These are phyloP conservation scores for Rattus norvegicus DNA, from an alignment of 2,113 vertebrate species.

Conservation along the genomic window DNA sequence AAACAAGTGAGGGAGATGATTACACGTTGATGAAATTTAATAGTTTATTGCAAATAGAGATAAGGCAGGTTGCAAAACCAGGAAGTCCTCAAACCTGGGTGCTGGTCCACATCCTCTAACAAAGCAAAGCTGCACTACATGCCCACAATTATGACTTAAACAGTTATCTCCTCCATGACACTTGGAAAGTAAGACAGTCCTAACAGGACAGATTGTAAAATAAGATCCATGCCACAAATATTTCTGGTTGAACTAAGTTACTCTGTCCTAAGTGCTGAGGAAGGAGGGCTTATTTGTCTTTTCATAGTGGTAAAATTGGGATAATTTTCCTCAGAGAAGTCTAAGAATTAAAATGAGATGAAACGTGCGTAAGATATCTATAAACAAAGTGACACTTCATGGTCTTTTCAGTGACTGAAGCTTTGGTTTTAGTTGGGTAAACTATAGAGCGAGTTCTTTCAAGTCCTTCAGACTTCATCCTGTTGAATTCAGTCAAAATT, in stretches of 20 bases:
- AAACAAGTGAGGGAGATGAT: not conserved
- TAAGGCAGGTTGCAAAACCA: not conserved
- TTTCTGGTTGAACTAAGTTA: not conserved
- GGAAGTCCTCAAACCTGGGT: not conserved
- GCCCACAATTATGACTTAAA: not conserved
- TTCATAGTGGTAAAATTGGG: not conserved
- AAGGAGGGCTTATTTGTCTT: not conserved
- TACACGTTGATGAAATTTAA: not conserved
- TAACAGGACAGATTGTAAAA: not conserved
- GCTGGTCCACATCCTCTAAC: not conserved
- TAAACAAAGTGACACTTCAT: not conserved
- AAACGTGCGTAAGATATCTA: not conserved
- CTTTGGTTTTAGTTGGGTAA: not conserved
- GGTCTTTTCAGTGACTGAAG: not conserved
- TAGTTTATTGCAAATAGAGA: not conserved
- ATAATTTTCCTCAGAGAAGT: constrained; percentile 20
- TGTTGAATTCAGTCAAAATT: not conserved
- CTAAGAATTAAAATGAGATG: not conserved
- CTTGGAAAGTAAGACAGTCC: not conserved
- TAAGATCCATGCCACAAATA: not conserved
- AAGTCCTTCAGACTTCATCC: not conserved
- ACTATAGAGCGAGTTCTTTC: not conserved
- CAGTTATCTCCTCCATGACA: not conserved
- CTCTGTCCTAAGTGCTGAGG: not conserved
- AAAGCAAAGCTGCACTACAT: not conserved